Percentiles rank a stretch among this genome's conserved stretches.
These are phyloP conservation scores for Ctenodactylus gundi DNA, from an alignment of 2,113 vertebrate species.

Conservation along the genomic window DNA sequence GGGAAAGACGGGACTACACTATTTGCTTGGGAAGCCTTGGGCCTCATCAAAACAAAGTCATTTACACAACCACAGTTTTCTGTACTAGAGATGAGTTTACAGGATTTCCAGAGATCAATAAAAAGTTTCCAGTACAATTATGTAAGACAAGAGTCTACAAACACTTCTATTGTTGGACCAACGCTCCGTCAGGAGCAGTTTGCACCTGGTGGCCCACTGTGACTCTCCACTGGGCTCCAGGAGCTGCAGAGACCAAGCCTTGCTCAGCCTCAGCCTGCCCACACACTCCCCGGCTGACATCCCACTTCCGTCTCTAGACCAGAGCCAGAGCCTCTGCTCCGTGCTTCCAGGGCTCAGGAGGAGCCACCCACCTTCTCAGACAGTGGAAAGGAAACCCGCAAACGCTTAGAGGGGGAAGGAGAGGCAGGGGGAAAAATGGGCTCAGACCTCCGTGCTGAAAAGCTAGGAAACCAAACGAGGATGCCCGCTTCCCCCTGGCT, in stretches of 20 bases:
- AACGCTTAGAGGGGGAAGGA: not conserved
- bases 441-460: not conserved
- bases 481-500: not conserved
- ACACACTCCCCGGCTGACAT: no score
- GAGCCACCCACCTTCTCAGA: no score
- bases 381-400: not conserved
- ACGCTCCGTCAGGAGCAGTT: not conserved
- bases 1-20: slow-evolving; percentile 44
- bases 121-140: not conserved
- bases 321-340: not conserved
- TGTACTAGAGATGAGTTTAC: not conserved
- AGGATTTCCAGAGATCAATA: not conserved
- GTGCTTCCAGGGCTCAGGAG: not conserved
- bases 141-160: not conserved
- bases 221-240: not conserved
- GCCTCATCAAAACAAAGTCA: not conserved
- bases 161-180: not conserved
- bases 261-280: no score
- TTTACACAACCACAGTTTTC: slow-evolving; percentile 39
- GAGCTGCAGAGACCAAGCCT: no score
- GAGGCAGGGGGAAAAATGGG: not conserved
- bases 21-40: not conserved
- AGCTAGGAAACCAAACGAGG: not conserved
- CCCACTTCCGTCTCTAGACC: not conserved
- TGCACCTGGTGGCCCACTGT: no score